Percentiles rank a stretch among this genome's conserved stretches.
Evolutionary conservation across 2,888 invertebrate genomes (phyloP).

Genomic region (Teleogryllus oceanicus): DNA sequence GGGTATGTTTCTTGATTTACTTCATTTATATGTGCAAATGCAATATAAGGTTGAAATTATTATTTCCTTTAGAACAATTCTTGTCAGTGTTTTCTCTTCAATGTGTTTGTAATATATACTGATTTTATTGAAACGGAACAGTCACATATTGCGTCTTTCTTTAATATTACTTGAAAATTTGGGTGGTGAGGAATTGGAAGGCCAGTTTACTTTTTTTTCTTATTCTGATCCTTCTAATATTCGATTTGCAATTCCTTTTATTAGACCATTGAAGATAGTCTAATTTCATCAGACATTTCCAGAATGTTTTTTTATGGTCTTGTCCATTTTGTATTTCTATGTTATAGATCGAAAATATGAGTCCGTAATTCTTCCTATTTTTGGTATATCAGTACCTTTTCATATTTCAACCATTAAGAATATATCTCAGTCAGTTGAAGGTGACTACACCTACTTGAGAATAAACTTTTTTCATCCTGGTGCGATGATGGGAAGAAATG

Average conservation of each 20-base stretch:
- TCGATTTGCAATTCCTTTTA: too few relatives aligned
- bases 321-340: background rate
- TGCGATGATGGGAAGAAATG: conserved; percentile 90
- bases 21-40: background rate
- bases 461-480: conserved; percentile 99
- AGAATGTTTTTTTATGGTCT: too few relatives aligned
- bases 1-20: conserved; percentile 56
- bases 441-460: conserved; percentile 96
- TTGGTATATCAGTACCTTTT: conserved; percentile 93
- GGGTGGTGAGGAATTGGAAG: too few relatives aligned
- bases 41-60: background rate
- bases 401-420: conserved; percentile 99
- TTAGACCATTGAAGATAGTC: too few relatives aligned
- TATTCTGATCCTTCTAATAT: too few relatives aligned
- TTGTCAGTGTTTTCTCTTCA: background rate
- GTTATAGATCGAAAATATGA: conserved; percentile 89
- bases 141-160: too few relatives aligned
- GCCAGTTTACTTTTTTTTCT: too few relatives aligned
- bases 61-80: background rate
- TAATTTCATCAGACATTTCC: too few relatives aligned
- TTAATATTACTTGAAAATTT: too few relatives aligned
- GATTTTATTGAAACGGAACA: too few relatives aligned
- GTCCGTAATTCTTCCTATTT: conserved; percentile 95
- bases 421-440: conserved; percentile 96
- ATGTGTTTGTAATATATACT: background rate